phyloP scores from a whole-genome alignment of 2,888 invertebrate genomes.

The Tricholauxania praeusta region DNA sequence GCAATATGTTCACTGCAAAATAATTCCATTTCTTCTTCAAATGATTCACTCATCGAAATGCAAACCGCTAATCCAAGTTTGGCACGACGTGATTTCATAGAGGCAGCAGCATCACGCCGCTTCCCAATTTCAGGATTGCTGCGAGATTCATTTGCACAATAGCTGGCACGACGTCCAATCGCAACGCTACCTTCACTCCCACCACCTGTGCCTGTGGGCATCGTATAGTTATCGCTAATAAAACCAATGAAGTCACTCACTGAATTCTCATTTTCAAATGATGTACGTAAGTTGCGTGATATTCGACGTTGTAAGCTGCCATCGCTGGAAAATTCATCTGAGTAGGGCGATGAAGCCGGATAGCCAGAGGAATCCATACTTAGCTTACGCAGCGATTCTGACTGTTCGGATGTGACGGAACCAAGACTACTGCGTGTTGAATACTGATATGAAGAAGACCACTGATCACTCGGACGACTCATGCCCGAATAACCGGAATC shows the following conservation, averaged over 20 bases:
- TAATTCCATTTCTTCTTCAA: slow-evolving; percentile 76
- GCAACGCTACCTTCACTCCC: slow-evolving; percentile 64
- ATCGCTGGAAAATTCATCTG: slow-evolving; percentile 68
- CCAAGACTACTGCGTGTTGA: slow-evolving; percentile 67
- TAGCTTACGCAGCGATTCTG: slow-evolving; percentile 60
- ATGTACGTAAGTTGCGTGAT: slow-evolving; percentile 71
- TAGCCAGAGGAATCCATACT: slow-evolving; percentile 66
- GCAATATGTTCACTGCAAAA: slow-evolving; percentile 86
- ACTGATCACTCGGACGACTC: slow-evolving; percentile 63
- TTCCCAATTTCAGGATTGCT: slow-evolving; percentile 67
- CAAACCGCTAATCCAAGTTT: slow-evolving; percentile 78
- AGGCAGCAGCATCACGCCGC: slow-evolving; percentile 51
- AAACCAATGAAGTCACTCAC: slow-evolving; percentile 66
- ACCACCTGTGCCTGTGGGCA: slow-evolving; percentile 48
- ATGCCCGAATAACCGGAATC: slow-evolving; percentile 68
- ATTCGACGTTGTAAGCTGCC: slow-evolving; percentile 73
- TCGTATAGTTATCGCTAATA: slow-evolving; percentile 60
- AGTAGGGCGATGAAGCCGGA: slow-evolving; percentile 52
- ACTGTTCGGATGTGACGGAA: slow-evolving; percentile 63
- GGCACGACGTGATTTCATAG: slow-evolving; percentile 60
- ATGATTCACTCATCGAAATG: slow-evolving; percentile 71
- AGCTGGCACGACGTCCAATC: slow-evolving; percentile 58
- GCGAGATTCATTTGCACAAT: slow-evolving; percentile 60
- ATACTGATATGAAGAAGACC: slow-evolving; percentile 64
- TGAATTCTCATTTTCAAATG: slow-evolving; percentile 66